Base-by-base conservation (phyloP, 1,140 invertebrate genomes). In the Geopemphigus sp. region DNA sequence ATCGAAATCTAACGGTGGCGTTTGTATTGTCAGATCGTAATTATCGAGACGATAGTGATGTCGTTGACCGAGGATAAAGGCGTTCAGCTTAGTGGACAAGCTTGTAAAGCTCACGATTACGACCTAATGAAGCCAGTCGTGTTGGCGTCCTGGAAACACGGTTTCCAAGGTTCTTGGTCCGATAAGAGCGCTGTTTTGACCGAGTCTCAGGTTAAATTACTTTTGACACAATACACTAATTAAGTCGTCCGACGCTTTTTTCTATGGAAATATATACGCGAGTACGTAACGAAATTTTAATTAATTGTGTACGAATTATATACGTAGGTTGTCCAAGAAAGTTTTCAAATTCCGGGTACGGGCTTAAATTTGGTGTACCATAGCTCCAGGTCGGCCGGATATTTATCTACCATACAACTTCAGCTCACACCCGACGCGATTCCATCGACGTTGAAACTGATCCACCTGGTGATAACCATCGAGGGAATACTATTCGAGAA, bases 91-190 rank as follows among this genome's bases (percentile, higher is more conserved):
- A 86, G 90, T 3, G 90, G 91, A 3, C 93, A 93, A 83, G 91
- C 93, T 0, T 98, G 96, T 84, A 88, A 91, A 11, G 91, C 92
- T 0, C 96, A 98, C 85, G 93, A 98, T 85, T 97, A 97, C 85
- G 95, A 97, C 84, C 84, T 90, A 22, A 96, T 98, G 91, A 95
- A 96, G 84, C 96, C 96, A 0, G 93, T 97, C 0, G 95, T 97
- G 0, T 85, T 97, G 47, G 95, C 95, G 14, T 97, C 95, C 0
- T 98, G 96, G 96, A 96, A 97, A 84, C 94, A 96, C 84, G 95
- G 95, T 32, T 98, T 97, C 86, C 95, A 98, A 84, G 96, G 95
- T 11, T 93, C 94, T 0, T 98, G 95, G 86, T 94, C 95, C 0
- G 94, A 96, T 84, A 93, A 92, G 83, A 93, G 92, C 83, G 94